Conservation (phyloP, 2,797 vertebrate species). For the Coreius guichenoti region DNA sequence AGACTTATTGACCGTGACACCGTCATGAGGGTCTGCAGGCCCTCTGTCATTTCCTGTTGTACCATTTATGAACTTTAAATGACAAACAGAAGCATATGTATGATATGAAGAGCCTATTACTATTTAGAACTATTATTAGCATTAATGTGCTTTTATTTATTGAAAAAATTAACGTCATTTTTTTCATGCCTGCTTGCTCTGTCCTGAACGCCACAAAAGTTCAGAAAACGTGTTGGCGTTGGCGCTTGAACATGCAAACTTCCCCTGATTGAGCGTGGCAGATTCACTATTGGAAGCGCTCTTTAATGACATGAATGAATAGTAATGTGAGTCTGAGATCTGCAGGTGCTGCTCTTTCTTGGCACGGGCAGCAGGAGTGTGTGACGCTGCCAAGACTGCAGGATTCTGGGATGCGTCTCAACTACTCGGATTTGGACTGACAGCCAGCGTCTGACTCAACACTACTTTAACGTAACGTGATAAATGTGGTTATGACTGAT, state of each 20-base stretch:
- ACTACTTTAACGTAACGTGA: conserved; percentile 5
- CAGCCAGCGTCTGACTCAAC: conserved; percentile 20
- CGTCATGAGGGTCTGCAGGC: background rate
- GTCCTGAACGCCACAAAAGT: background rate
- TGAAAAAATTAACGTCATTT: background rate
- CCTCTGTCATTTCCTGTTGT: background rate
- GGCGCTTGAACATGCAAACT: background rate
- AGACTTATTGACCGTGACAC: background rate
- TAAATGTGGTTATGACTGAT: conserved; percentile 39
- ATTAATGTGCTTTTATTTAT: background rate
- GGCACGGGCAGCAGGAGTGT: conserved; percentile 22
- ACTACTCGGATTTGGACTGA: background rate
- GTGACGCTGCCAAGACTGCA: conserved; percentile 39
- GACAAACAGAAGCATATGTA: background rate
- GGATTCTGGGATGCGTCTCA: conserved; percentile 4
- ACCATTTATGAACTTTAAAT: background rate
- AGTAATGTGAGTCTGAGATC: conserved; percentile 28
- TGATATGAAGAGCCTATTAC: background rate
- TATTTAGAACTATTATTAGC: background rate
- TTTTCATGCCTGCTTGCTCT: background rate
- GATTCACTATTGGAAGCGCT: background rate
- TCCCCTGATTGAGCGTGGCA: background rate
- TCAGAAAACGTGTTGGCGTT: background rate
- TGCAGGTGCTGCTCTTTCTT: conserved; percentile 50
- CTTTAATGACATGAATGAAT: conserved; percentile 32